These are phyloP conservation scores for Oscheius onirici DNA, from an alignment of 2,888 invertebrate genomes.

Conservation along the genomic window DNA sequence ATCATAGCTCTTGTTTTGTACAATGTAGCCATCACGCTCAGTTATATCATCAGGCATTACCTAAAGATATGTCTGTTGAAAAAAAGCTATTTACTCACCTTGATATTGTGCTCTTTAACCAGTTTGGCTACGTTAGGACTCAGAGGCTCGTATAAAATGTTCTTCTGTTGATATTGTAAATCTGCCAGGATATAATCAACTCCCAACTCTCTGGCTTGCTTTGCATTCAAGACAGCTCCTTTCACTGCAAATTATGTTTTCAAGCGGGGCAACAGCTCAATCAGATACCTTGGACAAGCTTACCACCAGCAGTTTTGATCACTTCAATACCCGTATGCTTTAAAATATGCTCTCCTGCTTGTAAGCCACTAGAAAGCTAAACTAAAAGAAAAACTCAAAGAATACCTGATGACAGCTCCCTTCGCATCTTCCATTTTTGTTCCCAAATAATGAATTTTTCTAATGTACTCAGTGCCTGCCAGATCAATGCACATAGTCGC, in stretches of 20 bases:
- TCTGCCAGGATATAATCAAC: conserved; percentile 63
- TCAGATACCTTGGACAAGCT: conserved; percentile 60
- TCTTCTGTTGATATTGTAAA: conserved; percentile 65
- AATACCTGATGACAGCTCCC: conserved; percentile 64
- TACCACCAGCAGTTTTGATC: conserved; percentile 70
- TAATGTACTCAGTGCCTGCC: conserved; percentile 71
- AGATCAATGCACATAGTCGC: conserved; percentile 72
- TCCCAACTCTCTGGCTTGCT: conserved; percentile 64
- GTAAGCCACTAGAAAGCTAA: conserved; percentile 61
- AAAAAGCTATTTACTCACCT: conserved; percentile 54
- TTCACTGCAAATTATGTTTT: conserved; percentile 45
- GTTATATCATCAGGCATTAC: conserved; percentile 70
- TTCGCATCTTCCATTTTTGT: conserved; percentile 71
- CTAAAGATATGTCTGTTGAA: conserved; percentile 43
- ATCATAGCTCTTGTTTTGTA: conserved; percentile 67
- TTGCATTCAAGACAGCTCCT: conserved; percentile 64
- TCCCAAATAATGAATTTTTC: conserved; percentile 70
- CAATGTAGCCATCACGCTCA: conserved; percentile 67
- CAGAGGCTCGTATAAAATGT: conserved; percentile 70
- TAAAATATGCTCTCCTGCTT: conserved; percentile 68
- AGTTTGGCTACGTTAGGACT: conserved; percentile 65
- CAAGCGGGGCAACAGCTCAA: not conserved
- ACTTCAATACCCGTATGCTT: conserved; percentile 70
- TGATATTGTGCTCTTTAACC: conserved; percentile 67
- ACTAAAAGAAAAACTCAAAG: not conserved